phyloP scores from a whole-genome alignment of 2,888 invertebrate genomes.

The Pristionchus maxplancki region DNA sequence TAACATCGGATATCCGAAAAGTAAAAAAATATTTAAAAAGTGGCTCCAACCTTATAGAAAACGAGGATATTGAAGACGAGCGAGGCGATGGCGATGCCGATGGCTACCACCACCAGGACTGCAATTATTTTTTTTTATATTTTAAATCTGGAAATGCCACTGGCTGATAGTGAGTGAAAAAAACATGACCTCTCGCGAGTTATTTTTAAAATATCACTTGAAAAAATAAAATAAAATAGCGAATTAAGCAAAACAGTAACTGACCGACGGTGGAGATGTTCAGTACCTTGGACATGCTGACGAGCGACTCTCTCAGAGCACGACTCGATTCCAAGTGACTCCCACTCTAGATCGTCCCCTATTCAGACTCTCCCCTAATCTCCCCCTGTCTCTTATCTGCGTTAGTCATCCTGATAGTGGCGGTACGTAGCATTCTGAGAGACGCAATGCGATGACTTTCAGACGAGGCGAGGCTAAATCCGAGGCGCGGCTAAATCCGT shows the following conservation, averaged over 20 bases:
- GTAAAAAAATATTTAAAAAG: too few species aligned
- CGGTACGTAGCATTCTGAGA: neutral
- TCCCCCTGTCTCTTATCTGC: neutral
- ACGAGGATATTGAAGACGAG: constrained; percentile 52
- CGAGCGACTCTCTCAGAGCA: neutral
- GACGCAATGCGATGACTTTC: neutral
- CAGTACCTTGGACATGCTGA: neutral
- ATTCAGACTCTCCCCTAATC: neutral
- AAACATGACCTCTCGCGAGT: neutral
- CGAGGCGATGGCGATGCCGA: constrained; percentile 53
- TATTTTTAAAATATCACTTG: neutral
- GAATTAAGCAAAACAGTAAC: neutral
- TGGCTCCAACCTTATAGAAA: constrained; percentile 42
- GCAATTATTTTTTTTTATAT: neutral
- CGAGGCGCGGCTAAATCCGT: too few species aligned
- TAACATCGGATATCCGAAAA: too few species aligned
- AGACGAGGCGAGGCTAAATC: too few species aligned
- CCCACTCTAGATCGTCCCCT: neutral
- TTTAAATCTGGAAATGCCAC: too few species aligned
- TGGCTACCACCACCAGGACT: constrained; percentile 46
- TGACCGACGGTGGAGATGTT: neutral
- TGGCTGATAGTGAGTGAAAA: too few species aligned
- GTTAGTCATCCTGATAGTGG: neutral
- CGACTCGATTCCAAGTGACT: neutral
- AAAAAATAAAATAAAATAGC: too few species aligned